These are phyloP conservation scores for Drosophila histrio DNA, from an alignment of 2,888 invertebrate genomes.

Conservation along the genomic window DNA sequence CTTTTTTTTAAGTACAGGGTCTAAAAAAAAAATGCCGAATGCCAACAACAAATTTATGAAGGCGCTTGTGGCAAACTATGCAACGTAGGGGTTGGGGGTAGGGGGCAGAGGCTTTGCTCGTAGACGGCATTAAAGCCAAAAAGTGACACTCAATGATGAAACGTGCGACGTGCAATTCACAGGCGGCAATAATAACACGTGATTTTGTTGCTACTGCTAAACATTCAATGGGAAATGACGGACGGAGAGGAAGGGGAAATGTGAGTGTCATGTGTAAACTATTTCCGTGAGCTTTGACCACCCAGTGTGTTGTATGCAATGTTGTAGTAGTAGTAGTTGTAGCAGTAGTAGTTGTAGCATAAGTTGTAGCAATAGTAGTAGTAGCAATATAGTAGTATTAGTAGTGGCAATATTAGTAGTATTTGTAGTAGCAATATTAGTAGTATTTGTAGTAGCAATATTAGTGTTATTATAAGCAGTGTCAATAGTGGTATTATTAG, in stretches of 20 bases:
- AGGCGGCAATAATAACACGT: constrained; percentile 52
- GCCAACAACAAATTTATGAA: constrained; percentile 5
- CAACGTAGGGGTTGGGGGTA: not conserved
- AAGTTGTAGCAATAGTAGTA: constrained; percentile 22
- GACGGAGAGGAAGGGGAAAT: not conserved
- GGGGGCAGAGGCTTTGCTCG: not conserved
- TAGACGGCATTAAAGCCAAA: constrained; percentile 30
- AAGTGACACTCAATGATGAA: constrained; percentile 50
- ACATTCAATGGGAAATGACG: constrained; percentile 8
- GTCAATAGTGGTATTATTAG: constrained; percentile 16
- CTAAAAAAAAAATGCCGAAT: not conserved
- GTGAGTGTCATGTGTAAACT: constrained; percentile 35
- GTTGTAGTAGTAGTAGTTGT: constrained; percentile 3
- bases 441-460: constrained; percentile 29
- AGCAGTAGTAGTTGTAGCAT: constrained; percentile 2
- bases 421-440: constrained; percentile 54
- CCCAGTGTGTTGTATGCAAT: constrained; percentile 26
- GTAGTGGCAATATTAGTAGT: constrained; percentile 43
- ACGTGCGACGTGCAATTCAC: constrained; percentile 53
- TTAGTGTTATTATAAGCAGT: too few relatives aligned
- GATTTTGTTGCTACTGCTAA: constrained; percentile 24
- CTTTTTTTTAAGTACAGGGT: too few relatives aligned
- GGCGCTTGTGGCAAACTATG: constrained; percentile 18
- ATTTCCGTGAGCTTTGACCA: constrained; percentile 54
- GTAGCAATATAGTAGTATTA: constrained; percentile 19